phyloP scores from a whole-genome alignment of 1,140 invertebrate species.

The Plutomurus gul region DNA sequence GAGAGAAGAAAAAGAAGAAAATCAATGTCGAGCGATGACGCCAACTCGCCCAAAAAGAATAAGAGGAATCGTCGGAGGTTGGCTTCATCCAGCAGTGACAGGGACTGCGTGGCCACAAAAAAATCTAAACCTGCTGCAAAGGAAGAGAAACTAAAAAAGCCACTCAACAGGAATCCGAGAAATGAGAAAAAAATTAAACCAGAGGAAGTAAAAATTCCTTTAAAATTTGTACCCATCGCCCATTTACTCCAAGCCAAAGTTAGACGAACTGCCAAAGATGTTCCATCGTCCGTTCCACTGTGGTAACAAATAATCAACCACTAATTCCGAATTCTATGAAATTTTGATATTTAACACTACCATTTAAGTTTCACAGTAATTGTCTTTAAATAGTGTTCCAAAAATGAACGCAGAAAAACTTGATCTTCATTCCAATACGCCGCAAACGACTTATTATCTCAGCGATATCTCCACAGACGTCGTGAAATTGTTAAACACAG shows the following conservation, averaged over 20 bases:
- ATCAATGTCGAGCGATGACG: neutral
- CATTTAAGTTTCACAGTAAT: neutral
- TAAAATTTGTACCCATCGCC: neutral
- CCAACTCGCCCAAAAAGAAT: neutral
- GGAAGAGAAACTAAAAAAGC: neutral
- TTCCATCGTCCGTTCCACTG: neutral
- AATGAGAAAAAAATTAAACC: neutral
- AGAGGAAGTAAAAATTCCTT: neutral
- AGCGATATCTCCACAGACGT: neutral
- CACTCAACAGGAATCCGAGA: neutral
- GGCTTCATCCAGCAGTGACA: neutral
- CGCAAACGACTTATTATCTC: neutral
- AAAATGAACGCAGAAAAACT: neutral
- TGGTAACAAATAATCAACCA: neutral
- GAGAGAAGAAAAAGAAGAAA: neutral
- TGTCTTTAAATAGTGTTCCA: neutral
- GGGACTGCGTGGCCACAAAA: neutral
- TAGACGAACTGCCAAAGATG: neutral
- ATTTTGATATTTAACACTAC: neutral
- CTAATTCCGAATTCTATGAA: neutral
- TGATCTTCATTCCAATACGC: neutral
- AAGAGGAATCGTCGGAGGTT: neutral
- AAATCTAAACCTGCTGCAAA: neutral
- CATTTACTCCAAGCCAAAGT: too few species aligned
- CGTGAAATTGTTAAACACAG: neutral